Conservation (phyloP, 2,888 invertebrate species). For the Lycophotia porphyrea region DNA sequence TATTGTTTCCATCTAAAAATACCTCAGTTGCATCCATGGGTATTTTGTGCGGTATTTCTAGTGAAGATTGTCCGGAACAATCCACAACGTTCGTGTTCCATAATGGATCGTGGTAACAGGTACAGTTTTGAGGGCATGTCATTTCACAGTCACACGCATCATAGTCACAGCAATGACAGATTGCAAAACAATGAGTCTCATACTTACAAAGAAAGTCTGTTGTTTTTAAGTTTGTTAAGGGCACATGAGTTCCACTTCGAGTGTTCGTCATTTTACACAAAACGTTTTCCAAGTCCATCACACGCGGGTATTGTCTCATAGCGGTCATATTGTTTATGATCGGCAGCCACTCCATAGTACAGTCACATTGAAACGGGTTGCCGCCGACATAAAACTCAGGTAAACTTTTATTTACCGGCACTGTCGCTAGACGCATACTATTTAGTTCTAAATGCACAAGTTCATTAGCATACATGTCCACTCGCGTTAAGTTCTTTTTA, state of each 20-base stretch:
- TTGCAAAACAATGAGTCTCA: slow-evolving; percentile 97
- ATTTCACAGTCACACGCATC: slow-evolving; percentile 99
- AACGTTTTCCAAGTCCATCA: slow-evolving; percentile 97
- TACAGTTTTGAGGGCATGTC: slow-evolving; percentile 98
- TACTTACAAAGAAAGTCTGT: slow-evolving; percentile 97
- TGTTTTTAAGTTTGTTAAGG: slow-evolving; percentile 93
- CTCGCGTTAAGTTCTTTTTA: slow-evolving; percentile 95
- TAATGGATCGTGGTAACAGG: slow-evolving; percentile 98
- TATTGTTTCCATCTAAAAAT: slow-evolving; percentile 97
- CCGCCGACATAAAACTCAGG: slow-evolving; percentile 97
- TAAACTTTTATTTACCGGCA: slow-evolving; percentile 93
- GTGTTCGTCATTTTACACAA: slow-evolving; percentile 96
- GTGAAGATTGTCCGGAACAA: slow-evolving; percentile 95
- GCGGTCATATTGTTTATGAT: slow-evolving; percentile 96
- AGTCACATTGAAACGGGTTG: slow-evolving; percentile 98
- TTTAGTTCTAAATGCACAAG: slow-evolving; percentile 95
- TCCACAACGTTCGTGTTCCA: slow-evolving; percentile 98
- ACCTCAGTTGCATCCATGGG: slow-evolving; percentile 99
- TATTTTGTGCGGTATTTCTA: slow-evolving; percentile 95
- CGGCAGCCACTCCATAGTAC: slow-evolving; percentile 98
- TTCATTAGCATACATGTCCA: slow-evolving; percentile 97
- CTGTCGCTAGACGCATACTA: slow-evolving; percentile 94
- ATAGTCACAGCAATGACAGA: slow-evolving; percentile 98
- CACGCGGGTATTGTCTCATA: slow-evolving; percentile 95
- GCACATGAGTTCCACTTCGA: slow-evolving; percentile 94